These are phyloP conservation scores for Ichneumon xanthorius DNA, from an alignment of 2,888 invertebrate species.

Conservation along the genomic window DNA sequence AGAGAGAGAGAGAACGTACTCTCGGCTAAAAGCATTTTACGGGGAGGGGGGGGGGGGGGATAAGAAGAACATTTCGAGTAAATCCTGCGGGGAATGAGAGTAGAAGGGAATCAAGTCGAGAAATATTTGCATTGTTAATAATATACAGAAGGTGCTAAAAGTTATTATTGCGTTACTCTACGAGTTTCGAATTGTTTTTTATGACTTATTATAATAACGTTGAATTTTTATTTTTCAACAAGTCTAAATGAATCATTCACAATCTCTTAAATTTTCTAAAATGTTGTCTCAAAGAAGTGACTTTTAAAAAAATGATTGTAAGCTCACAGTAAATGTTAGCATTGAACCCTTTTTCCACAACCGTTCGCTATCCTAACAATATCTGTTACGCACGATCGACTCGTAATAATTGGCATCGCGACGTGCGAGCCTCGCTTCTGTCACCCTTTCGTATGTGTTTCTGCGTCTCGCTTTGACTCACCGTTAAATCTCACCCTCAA, in stretches of 20 bases:
- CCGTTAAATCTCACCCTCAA: slow-evolving; percentile 70
- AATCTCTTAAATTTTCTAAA: not conserved
- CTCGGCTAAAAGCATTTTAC: slow-evolving; percentile 65
- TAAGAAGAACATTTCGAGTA: slow-evolving; percentile 66
- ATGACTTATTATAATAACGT: not conserved
- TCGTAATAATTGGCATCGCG: slow-evolving; percentile 82
- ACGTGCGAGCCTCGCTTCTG: slow-evolving; percentile 38
- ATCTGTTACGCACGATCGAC: slow-evolving; percentile 83
- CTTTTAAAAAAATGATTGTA: slow-evolving; percentile 30
- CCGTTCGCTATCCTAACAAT: slow-evolving; percentile 78
- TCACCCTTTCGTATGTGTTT: slow-evolving; percentile 24
- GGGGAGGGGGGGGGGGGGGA: too few species aligned
- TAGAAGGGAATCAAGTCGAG: slow-evolving; percentile 56
- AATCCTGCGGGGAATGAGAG: slow-evolving; percentile 66
- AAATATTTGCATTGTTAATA: slow-evolving; percentile 67
- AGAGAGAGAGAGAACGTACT: slow-evolving; percentile 18
- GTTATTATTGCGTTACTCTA: slow-evolving; percentile 48
- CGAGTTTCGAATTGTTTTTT: not conserved
- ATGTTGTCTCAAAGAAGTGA: not conserved
- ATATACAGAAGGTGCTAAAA: slow-evolving; percentile 53
- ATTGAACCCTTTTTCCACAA: slow-evolving; percentile 60
- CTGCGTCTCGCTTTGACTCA: slow-evolving; percentile 15
- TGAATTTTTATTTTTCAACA: not conserved
- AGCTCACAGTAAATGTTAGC: slow-evolving; percentile 12
- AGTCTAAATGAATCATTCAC: not conserved